Conservation (phyloP, 2,113 vertebrate genomes). For the Ceyx melanurus region DNA sequence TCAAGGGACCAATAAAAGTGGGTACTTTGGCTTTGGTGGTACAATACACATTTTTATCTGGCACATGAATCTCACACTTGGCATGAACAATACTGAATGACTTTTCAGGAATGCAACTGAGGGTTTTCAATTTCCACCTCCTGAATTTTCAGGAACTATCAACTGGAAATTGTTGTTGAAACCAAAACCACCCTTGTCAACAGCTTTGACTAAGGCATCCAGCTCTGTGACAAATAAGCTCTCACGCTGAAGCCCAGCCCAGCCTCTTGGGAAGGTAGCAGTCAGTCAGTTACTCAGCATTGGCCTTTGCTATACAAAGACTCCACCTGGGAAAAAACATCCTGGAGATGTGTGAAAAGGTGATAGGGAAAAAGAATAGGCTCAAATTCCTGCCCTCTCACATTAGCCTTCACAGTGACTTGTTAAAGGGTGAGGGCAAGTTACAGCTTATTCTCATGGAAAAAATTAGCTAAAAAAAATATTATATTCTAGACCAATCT, state of each 20-base stretch:
- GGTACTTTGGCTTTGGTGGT: neutral
- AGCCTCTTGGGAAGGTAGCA: neutral
- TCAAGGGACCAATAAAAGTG: neutral
- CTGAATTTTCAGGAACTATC: neutral
- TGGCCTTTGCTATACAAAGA: neutral
- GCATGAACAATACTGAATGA: neutral
- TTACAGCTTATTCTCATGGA: neutral
- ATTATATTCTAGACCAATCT: neutral
- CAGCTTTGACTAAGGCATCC: fast-evolving
- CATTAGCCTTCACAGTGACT: neutral
- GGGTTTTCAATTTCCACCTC: neutral
- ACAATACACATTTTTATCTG: neutral
- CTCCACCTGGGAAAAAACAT: neutral
- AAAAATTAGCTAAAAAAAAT: neutral
- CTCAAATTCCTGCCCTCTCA: neutral
- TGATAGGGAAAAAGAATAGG: neutral
- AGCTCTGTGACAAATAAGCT: neutral
- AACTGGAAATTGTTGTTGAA: neutral
- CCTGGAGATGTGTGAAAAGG: neutral
- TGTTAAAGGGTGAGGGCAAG: neutral
- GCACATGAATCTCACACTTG: neutral
- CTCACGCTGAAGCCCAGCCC: neutral
- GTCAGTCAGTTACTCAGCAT: neutral
- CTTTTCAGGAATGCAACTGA: neutral
- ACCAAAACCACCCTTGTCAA: fast-evolving